These are phyloP conservation scores for Hetaerina titia DNA, from an alignment of 2,888 invertebrate genomes.

Conservation along the genomic window DNA sequence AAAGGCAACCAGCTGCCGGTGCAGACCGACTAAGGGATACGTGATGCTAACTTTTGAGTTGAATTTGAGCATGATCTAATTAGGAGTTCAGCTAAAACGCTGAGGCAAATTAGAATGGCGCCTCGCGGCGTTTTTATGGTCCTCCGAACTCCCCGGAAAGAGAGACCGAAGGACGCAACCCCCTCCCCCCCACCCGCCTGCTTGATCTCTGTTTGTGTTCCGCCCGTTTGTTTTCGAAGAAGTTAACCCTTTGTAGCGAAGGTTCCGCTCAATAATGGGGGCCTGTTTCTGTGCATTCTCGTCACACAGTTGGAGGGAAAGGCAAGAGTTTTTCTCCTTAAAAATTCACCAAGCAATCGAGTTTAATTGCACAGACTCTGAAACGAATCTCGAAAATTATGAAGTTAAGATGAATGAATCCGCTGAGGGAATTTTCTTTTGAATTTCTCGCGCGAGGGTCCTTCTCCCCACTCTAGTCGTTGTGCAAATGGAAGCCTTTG, in stretches of 20 bases:
- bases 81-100: not conserved
- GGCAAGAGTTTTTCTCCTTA: not conserved
- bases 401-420: not conserved
- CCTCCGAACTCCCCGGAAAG: not conserved
- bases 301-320: not conserved
- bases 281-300: not conserved
- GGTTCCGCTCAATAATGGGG: not conserved
- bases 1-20: not conserved
- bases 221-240: conserved; percentile 35
- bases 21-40: not conserved
- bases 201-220: not conserved
- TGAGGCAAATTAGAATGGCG: not conserved
- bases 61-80: not conserved
- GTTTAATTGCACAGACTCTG: conserved; percentile 3
- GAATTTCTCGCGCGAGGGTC: not conserved
- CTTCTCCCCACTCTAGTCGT: not conserved
- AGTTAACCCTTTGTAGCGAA: not conserved
- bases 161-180: not conserved
- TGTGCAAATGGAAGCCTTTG: not conserved
- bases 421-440: not conserved
- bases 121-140: not conserved
- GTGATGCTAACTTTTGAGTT: not conserved
- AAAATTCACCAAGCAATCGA: not conserved
- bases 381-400: not conserved
- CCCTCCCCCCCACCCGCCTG: not conserved